Base-by-base conservation (phyloP, 2,888 invertebrate species). In the Cantharis rufa region DNA sequence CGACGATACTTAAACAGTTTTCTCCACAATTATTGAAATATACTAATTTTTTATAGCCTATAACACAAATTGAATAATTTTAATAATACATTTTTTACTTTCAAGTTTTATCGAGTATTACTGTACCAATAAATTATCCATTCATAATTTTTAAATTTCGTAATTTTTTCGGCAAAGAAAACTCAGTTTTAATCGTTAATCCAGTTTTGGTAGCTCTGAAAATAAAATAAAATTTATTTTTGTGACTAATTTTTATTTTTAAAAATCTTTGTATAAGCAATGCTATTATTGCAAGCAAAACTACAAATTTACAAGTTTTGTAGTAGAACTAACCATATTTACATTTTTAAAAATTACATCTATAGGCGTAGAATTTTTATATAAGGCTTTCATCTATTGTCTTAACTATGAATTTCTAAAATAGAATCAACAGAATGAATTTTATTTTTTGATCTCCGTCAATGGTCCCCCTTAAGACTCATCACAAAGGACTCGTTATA, bases 371-470 rank as follows among this genome's bases (percentile, higher is more conserved):
- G n/a, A 13, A 7, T 48, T 48, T 48, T 73, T 66, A 69, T 71
- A 66, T 77, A 77, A 77, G 77, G 77, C 77, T 77, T 72, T 62
- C 15, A 71, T 71, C 77, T 77, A 77, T 77, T 77, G 77, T 77
- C 77, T 62, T 74, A 69, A 74, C 77, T 77, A 77, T 24, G 48
- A 48, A n/a, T 48, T 18, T 21, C 71, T 74, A 74, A 70, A 32
- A 66, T 74, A 74, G 73, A 71, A 62, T 66, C n/a, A 21, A 66
- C 73, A 69, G 27, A 62, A 71, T 15, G 10, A 28, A 68, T 11
- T 61, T 18, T 61, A 69, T 64, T 71, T 64, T 71, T 70, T 62
- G 61, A 69, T 63, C 69, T 71, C 64, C 15, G 15, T 32, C 68
- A 62, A 71, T 77, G 77, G 77, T 77, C 77, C 77, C 77, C 28